These are phyloP conservation scores for Anagyrus pseudococci DNA, from an alignment of 2,888 invertebrate species.

Conservation along the genomic window DNA sequence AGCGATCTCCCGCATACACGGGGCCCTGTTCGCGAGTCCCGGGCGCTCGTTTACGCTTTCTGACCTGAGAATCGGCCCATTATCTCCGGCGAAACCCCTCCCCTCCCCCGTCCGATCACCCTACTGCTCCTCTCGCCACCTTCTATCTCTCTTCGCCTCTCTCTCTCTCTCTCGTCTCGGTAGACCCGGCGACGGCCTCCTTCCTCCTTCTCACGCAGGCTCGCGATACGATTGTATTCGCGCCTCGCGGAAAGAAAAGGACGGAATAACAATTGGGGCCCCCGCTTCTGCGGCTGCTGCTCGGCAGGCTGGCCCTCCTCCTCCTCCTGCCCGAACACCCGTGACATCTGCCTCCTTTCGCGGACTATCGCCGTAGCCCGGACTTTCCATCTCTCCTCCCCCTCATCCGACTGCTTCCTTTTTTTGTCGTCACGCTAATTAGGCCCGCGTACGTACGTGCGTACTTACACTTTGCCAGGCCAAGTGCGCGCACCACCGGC, in stretches of 20 bases:
- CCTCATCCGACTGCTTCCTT: no score
- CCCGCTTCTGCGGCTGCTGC: background rate
- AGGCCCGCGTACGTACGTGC: no score
- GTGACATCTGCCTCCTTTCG: conserved; percentile 23
- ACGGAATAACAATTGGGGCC: conserved; percentile 29
- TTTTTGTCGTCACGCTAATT: no score
- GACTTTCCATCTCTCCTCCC: conserved; percentile 11
- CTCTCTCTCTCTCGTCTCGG: background rate
- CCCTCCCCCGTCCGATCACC: no score
- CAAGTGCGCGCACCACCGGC: no score
- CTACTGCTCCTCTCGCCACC: no score
- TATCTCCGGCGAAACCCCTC: conserved; percentile 23
- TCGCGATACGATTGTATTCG: conserved; percentile 37
- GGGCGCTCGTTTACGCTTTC: conserved; percentile 37
- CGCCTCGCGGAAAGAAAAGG: conserved; percentile 35
- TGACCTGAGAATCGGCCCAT: conserved; percentile 38
- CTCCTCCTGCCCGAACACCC: background rate
- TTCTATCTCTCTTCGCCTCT: no score
- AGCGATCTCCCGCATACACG: background rate
- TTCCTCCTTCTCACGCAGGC: conserved; percentile 12
- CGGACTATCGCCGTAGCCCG: conserved; percentile 14
- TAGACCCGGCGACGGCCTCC: conserved; percentile 5
- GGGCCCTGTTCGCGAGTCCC: conserved; percentile 32
- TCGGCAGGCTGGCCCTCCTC: background rate
- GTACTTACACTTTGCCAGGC: no score